phyloP scores from a whole-genome alignment of 1,140 invertebrate species.

The Panonychus citri region DNA sequence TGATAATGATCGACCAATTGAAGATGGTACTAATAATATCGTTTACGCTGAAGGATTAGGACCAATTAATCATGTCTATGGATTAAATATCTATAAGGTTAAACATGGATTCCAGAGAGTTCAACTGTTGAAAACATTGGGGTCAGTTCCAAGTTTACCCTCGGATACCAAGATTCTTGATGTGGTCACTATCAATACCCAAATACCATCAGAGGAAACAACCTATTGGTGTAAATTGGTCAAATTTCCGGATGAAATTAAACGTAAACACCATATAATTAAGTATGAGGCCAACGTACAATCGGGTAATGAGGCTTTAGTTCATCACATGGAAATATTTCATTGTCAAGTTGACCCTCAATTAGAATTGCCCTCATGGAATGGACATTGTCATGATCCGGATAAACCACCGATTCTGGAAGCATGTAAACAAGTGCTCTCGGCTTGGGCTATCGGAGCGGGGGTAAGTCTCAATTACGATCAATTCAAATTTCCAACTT shows the following conservation, averaged over 20 bases:
- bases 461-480: constrained; percentile 29
- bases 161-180: constrained; percentile 21
- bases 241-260: constrained; percentile 39
- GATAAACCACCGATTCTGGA: constrained; percentile 40
- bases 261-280: constrained; percentile 56
- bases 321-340: constrained; percentile 98
- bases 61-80: constrained; percentile 36
- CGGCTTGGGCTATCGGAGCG: constrained; percentile 95
- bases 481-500: background rate
- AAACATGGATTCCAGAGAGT: constrained; percentile 46
- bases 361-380: constrained; percentile 44
- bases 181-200: constrained; percentile 25
- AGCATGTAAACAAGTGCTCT: constrained; percentile 60
- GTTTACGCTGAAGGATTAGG: constrained; percentile 49
- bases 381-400: constrained; percentile 47
- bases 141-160: constrained; percentile 27
- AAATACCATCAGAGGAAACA: constrained; percentile 61
- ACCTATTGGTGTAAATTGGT: constrained; percentile 88
- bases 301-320: constrained; percentile 51
- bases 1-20: constrained; percentile 45
- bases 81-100: constrained; percentile 34
- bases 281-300: constrained; percentile 62
- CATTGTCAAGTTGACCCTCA: constrained; percentile 50
- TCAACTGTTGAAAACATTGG: constrained; percentile 39
- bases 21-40: constrained; percentile 30